Evolutionary conservation across 2,888 invertebrate genomes (phyloP), one percentile per base, ranked within the genome.

Genomic region (Pyrgus malvae): DNA sequence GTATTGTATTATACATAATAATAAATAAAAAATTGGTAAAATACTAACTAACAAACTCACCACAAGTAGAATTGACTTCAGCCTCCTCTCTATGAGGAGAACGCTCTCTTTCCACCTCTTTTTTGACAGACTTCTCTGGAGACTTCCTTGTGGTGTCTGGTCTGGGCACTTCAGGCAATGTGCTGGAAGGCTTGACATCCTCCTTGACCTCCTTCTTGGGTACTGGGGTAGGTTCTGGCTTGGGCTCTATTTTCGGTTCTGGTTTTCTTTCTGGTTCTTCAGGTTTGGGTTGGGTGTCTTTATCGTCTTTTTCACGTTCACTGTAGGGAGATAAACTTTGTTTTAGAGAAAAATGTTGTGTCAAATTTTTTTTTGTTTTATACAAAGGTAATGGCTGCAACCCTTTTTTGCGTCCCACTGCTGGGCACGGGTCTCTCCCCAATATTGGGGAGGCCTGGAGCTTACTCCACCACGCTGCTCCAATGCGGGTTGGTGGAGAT

Each of bases 11-110:
- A 21, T 3, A 21, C 6, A 21, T 21, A 21, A 4, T 21, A 4
- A 21, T 3, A 4, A 21, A 3, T 4, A 21, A 21, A 21, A 3
- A 21, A 6, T 21, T 4, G 3, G 21, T 21, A 6, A 21, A 4
- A 21, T 21, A 21, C 6, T 21, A 21, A 4, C 3, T 21, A 27
- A n/a, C 6, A n/a, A 9, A 74, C 80, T 78, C 19, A 83, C 87
- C 87, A 69, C 84, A 83, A 48, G 86, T 88, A 53, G 87, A 88
- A 54, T 88, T 87, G 44, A 83, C 82, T 63, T 83, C 82, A 3
- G 69, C 67, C 11, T 80, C 76, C 1, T 76, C 70, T 14, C 62
- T 72, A 0, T 67, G 55, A 0, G 78, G 80, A 0, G 79, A 76
- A 0, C 71, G 58, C 0, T 78, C 79, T 57, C 65, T 49, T 59